Evolutionary conservation across 2,797 vertebrate species (phyloP), one percentile per base, ranked within the genome.

Genomic region (Phrynocephalus guinanensis): DNA sequence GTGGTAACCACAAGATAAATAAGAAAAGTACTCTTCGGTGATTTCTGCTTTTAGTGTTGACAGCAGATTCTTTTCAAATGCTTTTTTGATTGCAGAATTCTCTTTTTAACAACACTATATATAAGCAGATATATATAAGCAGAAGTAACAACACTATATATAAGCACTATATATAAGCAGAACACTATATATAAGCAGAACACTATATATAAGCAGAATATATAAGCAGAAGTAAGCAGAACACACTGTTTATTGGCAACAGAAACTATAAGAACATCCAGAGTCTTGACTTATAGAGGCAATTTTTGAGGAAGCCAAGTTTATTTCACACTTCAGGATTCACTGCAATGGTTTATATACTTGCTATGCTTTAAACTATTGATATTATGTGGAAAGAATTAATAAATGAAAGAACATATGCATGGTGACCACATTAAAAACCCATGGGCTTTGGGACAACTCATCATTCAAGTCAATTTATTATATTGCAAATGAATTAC

Each of bases 51-150:
- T 0, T 67, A 10, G 16, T 63, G 28, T 28, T 3, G 82, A 33
- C 2, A 88, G 86, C 92, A 67, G n/a, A 20, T n/a, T 44, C 6
- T 20, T 83, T 24, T 71, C 52, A 71, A 56, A 82, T 7, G 9
- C 16, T 56, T 18, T 28, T 78, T 56, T 60, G 16, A 70, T 56
- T 78, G 18, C 8, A 70, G 7, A 77, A 87, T 78, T 33, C 63
- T 38, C 83, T 56, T 63, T 63, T 72, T 20, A 28, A 63, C 2
- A 76, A 48, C 38, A 22, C n/a, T n/a, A n/a, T n/a, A n/a, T n/a
- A n/a, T n/a, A n/a, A n/a, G n/a, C n/a, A n/a, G n/a, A n/a, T n/a
- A n/a, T n/a, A n/a, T n/a, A n/a, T n/a, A n/a, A n/a, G n/a, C n/a
- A n/a, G n/a, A n/a, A n/a, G n/a, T n/a, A n/a, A n/a, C n/a, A n/a